A percentile compares a stretch with the other conserved stretches of the same genome.
phyloP scores from a whole-genome alignment of 2,797 vertebrate genomes.

The Clarias pachynema region DNA sequence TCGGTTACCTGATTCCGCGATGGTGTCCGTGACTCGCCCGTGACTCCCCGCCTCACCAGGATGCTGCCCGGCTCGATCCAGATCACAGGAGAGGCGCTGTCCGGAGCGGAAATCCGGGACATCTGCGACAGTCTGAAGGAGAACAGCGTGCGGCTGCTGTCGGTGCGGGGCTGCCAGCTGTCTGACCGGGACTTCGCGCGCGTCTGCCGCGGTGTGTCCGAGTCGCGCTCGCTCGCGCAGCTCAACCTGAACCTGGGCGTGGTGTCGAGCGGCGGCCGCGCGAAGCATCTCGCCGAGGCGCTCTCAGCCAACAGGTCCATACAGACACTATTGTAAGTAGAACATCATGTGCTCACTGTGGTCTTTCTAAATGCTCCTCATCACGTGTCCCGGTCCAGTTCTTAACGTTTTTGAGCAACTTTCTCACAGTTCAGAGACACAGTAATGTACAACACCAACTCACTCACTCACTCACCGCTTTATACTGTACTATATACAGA shows the following conservation, averaged over 20 bases:
- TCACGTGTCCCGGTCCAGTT: background rate
- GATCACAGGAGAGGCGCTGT: conserved; percentile 91
- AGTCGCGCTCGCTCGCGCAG: conserved; percentile 86
- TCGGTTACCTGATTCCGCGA: background rate
- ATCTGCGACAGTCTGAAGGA: conserved; percentile 91
- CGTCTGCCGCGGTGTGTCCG: conserved; percentile 86
- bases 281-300: conserved; percentile 88
- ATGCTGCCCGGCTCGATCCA: conserved; percentile 97
- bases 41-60: conserved; percentile 38
- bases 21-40: conserved; percentile 13
- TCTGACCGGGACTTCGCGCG: conserved; percentile 91
- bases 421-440: background rate
- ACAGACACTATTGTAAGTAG: conserved; percentile 93
- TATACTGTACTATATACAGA: too few species aligned
- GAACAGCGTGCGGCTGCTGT: conserved; percentile 88
- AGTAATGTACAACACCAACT: too few species aligned
- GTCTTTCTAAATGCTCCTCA: background rate
- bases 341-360: background rate
- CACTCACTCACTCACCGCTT: too few species aligned
- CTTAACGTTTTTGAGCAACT: background rate
- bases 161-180: conserved; percentile 89
- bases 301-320: conserved; percentile 89
- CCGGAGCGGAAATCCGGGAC: conserved; percentile 88
- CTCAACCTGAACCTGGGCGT: conserved; percentile 95
- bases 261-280: conserved; percentile 82